Evolutionary conservation across 2,888 invertebrate species (phyloP), one percentile per base, ranked within the genome.

Genomic region (Rhamphomyia laevipes): DNA sequence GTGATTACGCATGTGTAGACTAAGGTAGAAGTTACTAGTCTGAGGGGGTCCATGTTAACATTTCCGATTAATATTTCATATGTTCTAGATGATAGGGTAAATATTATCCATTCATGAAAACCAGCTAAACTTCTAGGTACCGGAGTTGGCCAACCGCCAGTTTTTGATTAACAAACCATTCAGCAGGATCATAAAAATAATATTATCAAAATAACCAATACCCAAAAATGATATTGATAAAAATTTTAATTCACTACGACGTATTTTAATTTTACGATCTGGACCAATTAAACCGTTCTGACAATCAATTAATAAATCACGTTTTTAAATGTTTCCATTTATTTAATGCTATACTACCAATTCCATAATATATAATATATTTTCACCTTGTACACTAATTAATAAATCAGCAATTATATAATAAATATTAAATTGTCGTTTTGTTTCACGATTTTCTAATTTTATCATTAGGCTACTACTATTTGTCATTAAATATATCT

Each of bases 111-210:
- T 58, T 86, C 84, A 7, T 81, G 77, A 68, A 86, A 84, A 21
- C 85, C 84, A 43, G 81, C 73, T 57, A 84, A 78, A 71, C 77
- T 82, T 63, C 93, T 75, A 50, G 79, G 77, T 44, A 93, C 94
- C 46, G 88, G 87, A 64, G 92, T 90, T 43, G 90, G 79, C 93
- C 96, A 97, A 53, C 95, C 97, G 43, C 97, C 96, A 17, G 82
- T 80, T 57, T 77, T 76, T 47, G 75, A 27, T 76, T 74, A 41
- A 90, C 82, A 66, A 97, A 86, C 96, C 96, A 99, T 60, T 87
- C 81, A 43, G 92, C 92, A 11, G 95, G 89, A 68, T 86, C 84
- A 64, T 85, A 86, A 74, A 97, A 96, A 68, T 92, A 50, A 91
- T 69, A 70, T 87, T 86, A 68, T 86, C 86, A 57, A 86, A 70